Conservation (phyloP, 2,888 invertebrate genomes). For the Spodoptera exigua region DNA sequence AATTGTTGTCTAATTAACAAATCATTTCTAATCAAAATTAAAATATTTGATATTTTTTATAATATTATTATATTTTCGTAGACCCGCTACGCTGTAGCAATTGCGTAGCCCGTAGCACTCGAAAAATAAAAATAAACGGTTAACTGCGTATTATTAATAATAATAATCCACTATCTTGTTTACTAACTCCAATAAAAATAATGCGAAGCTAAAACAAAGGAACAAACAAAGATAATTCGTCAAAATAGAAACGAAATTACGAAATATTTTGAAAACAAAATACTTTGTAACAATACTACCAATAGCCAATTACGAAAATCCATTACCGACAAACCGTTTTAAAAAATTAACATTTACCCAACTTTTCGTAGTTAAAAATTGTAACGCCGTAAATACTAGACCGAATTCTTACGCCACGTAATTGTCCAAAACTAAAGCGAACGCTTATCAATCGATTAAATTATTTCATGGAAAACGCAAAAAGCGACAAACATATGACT, state of each 20-base stretch:
- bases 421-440: conserved; percentile 63
- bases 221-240: conserved; percentile 38
- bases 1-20: too few relatives aligned
- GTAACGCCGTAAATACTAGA: conserved; percentile 44
- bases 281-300: conserved; percentile 3
- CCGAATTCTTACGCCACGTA: conserved; percentile 65
- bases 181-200: conserved; percentile 36
- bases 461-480: conserved; percentile 63
- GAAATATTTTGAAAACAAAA: conserved; percentile 28
- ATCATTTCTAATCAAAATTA: background rate
- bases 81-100: conserved; percentile 31
- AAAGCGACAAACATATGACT: conserved; percentile 83
- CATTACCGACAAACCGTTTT: conserved; percentile 28
- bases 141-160: conserved; percentile 32
- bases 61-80: conserved; percentile 33
- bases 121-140: conserved; percentile 11
- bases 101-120: conserved; percentile 30
- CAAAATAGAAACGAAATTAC: conserved; percentile 29
- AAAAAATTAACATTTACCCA: conserved; percentile 51
- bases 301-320: conserved; percentile 34
- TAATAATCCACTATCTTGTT: conserved; percentile 47
- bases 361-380: conserved; percentile 35
- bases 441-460: conserved; percentile 72
- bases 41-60: background rate
- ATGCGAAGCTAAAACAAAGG: conserved; percentile 27